Conservation (phyloP, 2,888 invertebrate genomes). For the Leptothorax acervorum region DNA sequence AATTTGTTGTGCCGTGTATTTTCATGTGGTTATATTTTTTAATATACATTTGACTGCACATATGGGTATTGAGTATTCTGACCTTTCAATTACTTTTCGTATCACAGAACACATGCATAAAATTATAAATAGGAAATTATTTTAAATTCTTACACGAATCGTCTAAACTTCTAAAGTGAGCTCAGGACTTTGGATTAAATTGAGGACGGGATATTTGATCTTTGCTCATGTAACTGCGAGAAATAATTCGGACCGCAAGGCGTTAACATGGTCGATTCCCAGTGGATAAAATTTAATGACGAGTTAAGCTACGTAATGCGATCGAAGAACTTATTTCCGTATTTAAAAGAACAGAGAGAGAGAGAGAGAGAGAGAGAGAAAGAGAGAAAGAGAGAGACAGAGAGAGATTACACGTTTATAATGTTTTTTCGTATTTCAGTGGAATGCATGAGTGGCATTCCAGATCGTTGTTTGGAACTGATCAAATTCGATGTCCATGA, state of each 20-base stretch:
- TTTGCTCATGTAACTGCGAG: not conserved
- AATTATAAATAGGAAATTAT: not conserved
- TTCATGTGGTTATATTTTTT: not conserved
- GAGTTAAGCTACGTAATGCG: not conserved
- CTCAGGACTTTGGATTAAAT: not conserved
- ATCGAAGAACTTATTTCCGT: not conserved
- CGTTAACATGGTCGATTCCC: not conserved
- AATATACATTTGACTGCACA: not conserved
- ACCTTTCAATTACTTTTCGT: not conserved
- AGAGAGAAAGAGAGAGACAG: not conserved
- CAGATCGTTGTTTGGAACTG: slow-evolving; percentile 56
- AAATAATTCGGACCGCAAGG: not conserved
- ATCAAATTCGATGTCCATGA: slow-evolving; percentile 49
- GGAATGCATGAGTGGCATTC: not conserved
- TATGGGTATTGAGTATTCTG: not conserved
- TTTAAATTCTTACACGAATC: not conserved
- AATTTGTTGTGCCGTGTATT: too few relatives aligned
- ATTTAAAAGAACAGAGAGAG: not conserved
- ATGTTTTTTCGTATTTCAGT: slow-evolving; percentile 16
- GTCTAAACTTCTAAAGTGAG: not conserved
- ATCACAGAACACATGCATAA: not conserved
- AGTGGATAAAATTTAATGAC: not conserved
- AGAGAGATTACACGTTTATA: not conserved
- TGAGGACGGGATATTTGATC: not conserved
- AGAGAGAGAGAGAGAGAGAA: not conserved